A percentile compares a stretch with the other conserved stretches of the same genome.
Conservation (phyloP, 2,113 vertebrate species). For the Cavia aperea region DNA sequence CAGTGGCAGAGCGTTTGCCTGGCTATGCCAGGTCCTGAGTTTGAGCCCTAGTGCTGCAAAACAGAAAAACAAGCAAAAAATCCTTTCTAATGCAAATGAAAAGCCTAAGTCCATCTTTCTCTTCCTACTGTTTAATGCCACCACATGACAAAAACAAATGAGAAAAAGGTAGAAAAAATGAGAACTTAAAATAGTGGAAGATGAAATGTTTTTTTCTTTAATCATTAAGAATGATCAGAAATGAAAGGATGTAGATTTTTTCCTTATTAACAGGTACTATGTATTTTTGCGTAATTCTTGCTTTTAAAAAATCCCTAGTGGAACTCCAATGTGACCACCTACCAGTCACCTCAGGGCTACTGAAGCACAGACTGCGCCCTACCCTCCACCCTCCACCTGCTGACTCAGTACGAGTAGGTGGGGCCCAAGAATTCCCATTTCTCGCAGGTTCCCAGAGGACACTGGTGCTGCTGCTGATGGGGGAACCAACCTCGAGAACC, state of each 20-base stretch:
- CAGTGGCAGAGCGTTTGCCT: not conserved
- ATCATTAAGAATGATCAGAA: not conserved
- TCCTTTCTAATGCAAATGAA: not conserved
- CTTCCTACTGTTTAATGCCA: not conserved
- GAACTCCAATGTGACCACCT: not conserved
- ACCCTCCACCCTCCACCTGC: not conserved
- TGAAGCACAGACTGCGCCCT: not conserved
- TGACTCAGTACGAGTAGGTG: not conserved
- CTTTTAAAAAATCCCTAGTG: not conserved
- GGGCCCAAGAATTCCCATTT: not conserved
- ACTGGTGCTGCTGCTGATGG: not conserved
- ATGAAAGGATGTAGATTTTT: slow-evolving; percentile 6
- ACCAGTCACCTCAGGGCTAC: not conserved
- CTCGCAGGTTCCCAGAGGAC: not conserved
- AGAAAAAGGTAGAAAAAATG: not conserved
- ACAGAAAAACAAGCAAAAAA: not conserved
- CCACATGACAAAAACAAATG: not conserved
- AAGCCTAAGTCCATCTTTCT: not conserved
- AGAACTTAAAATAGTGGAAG: not conserved
- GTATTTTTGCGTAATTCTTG: not conserved
- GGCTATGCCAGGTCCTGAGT: not conserved
- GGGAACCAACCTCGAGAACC: not conserved
- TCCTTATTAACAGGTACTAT: not conserved
- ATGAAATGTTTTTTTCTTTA: not conserved
- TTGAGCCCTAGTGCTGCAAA: not conserved